Conservation (phyloP, 37 sponge, comb jelly and placozoan species). For the Amphimedon queenslandica region DNA sequence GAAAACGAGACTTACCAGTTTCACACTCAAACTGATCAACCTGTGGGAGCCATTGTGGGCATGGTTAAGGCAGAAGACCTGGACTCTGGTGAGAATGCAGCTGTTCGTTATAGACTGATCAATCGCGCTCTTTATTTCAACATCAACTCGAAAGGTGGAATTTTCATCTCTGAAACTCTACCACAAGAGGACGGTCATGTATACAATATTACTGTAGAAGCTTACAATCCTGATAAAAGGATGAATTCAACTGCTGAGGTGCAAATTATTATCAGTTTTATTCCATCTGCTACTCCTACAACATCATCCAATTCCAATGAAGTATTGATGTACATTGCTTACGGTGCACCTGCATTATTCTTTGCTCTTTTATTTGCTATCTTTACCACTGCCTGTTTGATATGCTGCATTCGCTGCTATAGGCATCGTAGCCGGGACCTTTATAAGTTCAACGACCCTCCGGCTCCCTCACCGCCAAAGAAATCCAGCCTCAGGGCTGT, state of each 20-base stretch:
- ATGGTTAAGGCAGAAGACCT: not conserved
- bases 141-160: not conserved
- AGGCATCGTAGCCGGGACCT: not conserved
- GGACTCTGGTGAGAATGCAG: constrained; percentile 4
- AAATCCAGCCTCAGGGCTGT: not conserved
- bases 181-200: not conserved
- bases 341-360: not conserved
- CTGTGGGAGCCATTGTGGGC: not conserved
- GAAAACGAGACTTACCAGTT: not conserved
- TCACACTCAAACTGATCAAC: not conserved
- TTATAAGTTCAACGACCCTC: not conserved
- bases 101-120: not conserved
- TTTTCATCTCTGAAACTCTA: not conserved
- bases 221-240: not conserved
- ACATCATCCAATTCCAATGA: not conserved
- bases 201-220: not conserved
- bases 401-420: not conserved
- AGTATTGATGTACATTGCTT: not conserved
- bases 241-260: not conserved
- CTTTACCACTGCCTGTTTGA: not conserved
- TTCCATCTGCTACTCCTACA: not conserved
- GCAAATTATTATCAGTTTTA: not conserved
- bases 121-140: constrained; percentile 1
- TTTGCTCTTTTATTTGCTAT: not conserved
- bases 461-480: not conserved